phyloP scores from a whole-genome alignment of 1,140 invertebrate genomes.

The Eupeodes corollae region DNA sequence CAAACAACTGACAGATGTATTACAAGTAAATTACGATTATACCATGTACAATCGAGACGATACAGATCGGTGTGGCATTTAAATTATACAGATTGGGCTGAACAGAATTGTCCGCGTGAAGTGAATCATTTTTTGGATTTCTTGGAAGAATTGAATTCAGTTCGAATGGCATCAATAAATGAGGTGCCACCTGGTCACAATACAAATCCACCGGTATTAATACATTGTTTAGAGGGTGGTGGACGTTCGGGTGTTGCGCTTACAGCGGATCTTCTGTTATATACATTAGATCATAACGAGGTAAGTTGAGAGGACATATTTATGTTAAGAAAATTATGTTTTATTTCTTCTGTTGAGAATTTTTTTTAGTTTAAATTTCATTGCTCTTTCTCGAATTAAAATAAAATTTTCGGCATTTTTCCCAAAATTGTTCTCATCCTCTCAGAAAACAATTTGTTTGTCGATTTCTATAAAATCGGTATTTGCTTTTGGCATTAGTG shows the following conservation, averaged over 20 bases:
- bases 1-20: constrained; percentile 48
- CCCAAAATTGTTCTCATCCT: no score
- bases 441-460: no score
- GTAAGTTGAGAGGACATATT: constrained; percentile 38
- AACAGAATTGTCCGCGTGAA: constrained; percentile 53
- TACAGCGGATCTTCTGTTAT: constrained; percentile 64
- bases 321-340: constrained; percentile 8
- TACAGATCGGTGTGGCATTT: constrained; percentile 67
- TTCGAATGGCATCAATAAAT: constrained; percentile 56
- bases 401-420: no score
- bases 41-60: constrained; percentile 42
- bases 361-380: neutral
- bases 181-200: constrained; percentile 56
- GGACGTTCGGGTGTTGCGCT: constrained; percentile 66
- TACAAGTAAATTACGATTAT: constrained; percentile 46
- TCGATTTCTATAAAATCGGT: no score
- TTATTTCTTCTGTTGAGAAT: constrained; percentile 7
- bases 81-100: constrained; percentile 67
- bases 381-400: no score
- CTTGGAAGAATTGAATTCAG: constrained; percentile 73
- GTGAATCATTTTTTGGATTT: constrained; percentile 62
- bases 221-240: constrained; percentile 59
- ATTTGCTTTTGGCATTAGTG: no score
- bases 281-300: constrained; percentile 79
- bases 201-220: constrained; percentile 54